Evolutionary conservation across 2,797 vertebrate species (phyloP), one percentile per base, ranked within the genome.

Genomic region (Enteromius mattozi): DNA sequence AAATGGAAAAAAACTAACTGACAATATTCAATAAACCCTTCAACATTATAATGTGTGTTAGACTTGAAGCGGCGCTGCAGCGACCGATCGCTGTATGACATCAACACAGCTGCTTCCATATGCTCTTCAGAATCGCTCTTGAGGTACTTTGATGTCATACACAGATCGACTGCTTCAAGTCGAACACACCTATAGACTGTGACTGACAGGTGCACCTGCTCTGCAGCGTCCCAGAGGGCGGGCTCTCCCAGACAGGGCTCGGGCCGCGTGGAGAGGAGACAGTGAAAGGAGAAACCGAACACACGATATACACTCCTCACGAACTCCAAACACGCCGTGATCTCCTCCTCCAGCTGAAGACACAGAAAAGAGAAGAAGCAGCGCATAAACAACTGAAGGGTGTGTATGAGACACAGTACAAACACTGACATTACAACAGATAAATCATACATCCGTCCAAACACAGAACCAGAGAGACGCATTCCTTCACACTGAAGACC

Each of bases 231-330:
- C 97, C 98, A 99, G 30, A 97, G 94, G 1, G 86, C 80, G 0
- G 94, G 91, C 61, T 97, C 96, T n/a, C 98, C 97, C 4, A 98
- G 93, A 88, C 94, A 98, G 0, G 94, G 94, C 0, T 94, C 86
- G 0, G 98, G 98, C 0, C 97, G 96, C 0, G 97, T 99, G 35
- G 97, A 97, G 76, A 99, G 94, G 6, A 94, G 95, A 90, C 98
- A 94, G 87, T 89, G 95, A 92, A 98, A 97, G 63, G 96, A 95
- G 90, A 99, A 99, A 8, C 97, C 98, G 86, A 99, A 96, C 24
- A 96, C 93, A 0, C 91, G 81, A 89, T 98, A 99, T 9, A 99
- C 96, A 0, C 92, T 88, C 9, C 90, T 94, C 66, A 99, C 92
- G 85, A 99, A 99, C 76, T 97, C 96, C 90, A 99, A 93, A 91